Conservation (phyloP, 92 coral and sea anemone species). For the Heteractis magnifica region DNA sequence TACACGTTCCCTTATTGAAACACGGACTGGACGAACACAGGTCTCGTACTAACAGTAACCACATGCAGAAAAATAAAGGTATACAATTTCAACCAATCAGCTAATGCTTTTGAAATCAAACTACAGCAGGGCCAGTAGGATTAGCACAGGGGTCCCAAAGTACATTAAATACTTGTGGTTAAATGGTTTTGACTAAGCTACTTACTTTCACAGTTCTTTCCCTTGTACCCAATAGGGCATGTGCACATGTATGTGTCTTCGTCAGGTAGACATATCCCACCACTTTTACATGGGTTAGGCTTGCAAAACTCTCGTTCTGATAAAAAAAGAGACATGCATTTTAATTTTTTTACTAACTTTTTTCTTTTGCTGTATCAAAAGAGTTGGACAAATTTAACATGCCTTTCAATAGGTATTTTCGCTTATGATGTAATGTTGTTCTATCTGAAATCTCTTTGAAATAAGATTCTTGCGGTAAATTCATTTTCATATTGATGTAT, state of each 20-base stretch:
- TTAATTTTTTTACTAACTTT: too few relatives aligned
- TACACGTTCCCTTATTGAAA: slow-evolving; percentile 82
- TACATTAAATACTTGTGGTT: not conserved
- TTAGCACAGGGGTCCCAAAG: not conserved
- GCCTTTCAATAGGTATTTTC: too few relatives aligned
- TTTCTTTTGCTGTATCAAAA: not conserved
- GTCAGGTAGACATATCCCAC: slow-evolving; percentile 72
- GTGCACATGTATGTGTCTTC: slow-evolving; percentile 73
- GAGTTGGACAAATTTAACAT: too few relatives aligned
- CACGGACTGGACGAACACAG: slow-evolving; percentile 87
- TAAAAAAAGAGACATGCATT: not conserved
- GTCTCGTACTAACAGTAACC: slow-evolving; percentile 42
- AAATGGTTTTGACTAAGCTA: not conserved
- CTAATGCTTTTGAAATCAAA: slow-evolving; percentile 54
- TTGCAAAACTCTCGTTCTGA: slow-evolving; percentile 76
- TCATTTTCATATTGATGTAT: too few relatives aligned
- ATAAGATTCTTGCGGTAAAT: too few relatives aligned
- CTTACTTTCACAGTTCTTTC: slow-evolving; percentile 88
- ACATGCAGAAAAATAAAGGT: slow-evolving; percentile 40
- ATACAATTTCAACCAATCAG: slow-evolving; percentile 40
- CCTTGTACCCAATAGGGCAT: slow-evolving; percentile 79
- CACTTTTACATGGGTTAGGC: slow-evolving; percentile 91
- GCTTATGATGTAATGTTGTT: too few relatives aligned
- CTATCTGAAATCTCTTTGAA: too few relatives aligned
- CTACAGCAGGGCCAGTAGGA: not conserved